Evolutionary conservation across 2,888 invertebrate species (phyloP), one percentile per base, ranked within the genome.

Genomic region (Trichopoda pennipes): DNA sequence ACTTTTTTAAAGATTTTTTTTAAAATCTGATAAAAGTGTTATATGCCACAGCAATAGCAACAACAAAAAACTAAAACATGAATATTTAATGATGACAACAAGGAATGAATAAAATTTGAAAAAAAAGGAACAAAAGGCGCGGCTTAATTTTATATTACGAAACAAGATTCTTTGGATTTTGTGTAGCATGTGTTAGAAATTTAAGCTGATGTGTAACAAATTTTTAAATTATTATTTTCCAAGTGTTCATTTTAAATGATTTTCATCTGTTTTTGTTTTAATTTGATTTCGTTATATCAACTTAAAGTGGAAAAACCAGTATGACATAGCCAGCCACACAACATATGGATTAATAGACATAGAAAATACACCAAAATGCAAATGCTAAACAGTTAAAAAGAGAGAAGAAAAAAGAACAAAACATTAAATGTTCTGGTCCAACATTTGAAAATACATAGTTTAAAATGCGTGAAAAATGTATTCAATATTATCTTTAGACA

Each of bases 341-440:
- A 80, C 88, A 88, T 87, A 88, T 88, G 88, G 86, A 82, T 60
- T 60, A 81, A 66, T 63, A 70, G 70, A 68, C 81, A 69, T 56
- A 38, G 60, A 66, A 51, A 72, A 80, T 23, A 69, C 68, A 75
- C 51, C 56, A 60, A 78, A 80, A 72, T 42, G 10, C 12, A 74
- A 78, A 60, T 69, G 56, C 74, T 74, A 49, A 81, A 77, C 53
- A 69, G 64, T 28, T 8, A 44, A 69, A 58, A 76, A 47, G 21
- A 6, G n/a, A 10, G 21, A 55, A 28, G 21, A 21, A 55, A 23
- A 42, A 28, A 14, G 35, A 55, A 53, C n/a, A 66, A 35, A 63
- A 68, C 60, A 61, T 76, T 80, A 56, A 72, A 68, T 51, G 78
- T 51, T 60, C 75, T 80, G 64, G 81, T 53, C 53, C 75, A 56